Percentiles rank a stretch among this genome's conserved stretches.
phyloP scores from a whole-genome alignment of 2,113 vertebrate species.

The Gavialis gangeticus region DNA sequence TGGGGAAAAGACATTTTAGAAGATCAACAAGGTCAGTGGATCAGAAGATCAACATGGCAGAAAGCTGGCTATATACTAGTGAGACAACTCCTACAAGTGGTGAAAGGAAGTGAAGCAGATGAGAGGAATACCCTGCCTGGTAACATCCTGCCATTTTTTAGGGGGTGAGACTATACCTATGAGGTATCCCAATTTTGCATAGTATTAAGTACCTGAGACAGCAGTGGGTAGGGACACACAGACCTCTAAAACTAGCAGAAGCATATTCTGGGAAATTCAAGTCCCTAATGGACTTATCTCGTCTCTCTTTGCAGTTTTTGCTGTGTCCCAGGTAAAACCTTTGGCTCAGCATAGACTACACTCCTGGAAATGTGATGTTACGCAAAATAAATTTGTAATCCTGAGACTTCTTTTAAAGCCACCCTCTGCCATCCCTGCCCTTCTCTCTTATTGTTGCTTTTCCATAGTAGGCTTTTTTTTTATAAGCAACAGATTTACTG shows the following conservation, averaged over 20 bases:
- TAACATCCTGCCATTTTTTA: constrained; percentile 21
- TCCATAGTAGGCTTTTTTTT: neutral
- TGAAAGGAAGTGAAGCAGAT: neutral
- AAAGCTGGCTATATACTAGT: neutral
- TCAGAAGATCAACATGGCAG: neutral
- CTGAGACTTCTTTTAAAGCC: neutral
- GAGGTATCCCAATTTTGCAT: neutral
- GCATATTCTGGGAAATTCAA: neutral
- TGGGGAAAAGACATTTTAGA: neutral
- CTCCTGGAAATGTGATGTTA: neutral
- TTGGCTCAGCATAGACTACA: neutral
- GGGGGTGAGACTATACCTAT: neutral
- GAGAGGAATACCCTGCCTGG: neutral
- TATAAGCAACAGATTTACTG: neutral
- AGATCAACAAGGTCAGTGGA: neutral
- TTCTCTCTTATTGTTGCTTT: neutral
- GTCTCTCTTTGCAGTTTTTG: neutral
- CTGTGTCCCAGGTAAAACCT: neutral
- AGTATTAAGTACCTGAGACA: neutral
- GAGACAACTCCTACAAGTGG: neutral
- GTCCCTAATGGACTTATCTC: neutral
- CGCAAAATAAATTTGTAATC: neutral
- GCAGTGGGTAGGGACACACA: neutral
- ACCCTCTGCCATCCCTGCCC: neutral
- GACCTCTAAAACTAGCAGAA: neutral